These are phyloP conservation scores for Microtus pennsylvanicus DNA, from an alignment of 2,113 vertebrate genomes.

Conservation along the genomic window DNA sequence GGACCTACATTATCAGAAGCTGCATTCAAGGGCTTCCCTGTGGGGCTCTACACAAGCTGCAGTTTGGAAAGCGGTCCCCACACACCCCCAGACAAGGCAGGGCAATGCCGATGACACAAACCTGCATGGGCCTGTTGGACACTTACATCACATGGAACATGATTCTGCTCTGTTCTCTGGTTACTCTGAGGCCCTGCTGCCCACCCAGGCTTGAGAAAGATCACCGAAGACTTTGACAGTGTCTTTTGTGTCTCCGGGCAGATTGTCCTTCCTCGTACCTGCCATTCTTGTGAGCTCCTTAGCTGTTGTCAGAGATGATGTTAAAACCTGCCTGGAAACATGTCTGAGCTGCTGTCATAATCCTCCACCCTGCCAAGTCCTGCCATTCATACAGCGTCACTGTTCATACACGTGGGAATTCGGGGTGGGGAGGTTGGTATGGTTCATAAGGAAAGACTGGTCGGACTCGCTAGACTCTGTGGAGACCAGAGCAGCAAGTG, in stretches of 20 bases:
- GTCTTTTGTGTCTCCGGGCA: neutral
- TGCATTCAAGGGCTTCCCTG: neutral
- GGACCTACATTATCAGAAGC: neutral
- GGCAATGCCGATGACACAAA: neutral
- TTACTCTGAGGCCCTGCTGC: slow-evolving; percentile 40
- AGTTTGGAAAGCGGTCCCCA: neutral
- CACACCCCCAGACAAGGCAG: neutral
- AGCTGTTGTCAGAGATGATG: slow-evolving; percentile 51
- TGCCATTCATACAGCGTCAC: slow-evolving; percentile 31
- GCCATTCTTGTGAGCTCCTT: slow-evolving; percentile 42
- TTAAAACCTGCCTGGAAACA: slow-evolving; percentile 51
- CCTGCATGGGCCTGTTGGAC: slow-evolving; percentile 16
- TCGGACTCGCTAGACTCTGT: neutral
- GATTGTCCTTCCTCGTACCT: neutral
- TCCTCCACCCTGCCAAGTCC: neutral
- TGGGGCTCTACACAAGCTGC: neutral
- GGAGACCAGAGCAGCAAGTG: neutral
- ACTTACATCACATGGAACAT: neutral
- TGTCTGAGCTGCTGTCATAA: slow-evolving; percentile 65
- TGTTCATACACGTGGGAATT: neutral
- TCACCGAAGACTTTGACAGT: neutral
- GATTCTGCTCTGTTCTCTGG: slow-evolving; percentile 2
- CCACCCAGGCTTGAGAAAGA: slow-evolving; percentile 23
- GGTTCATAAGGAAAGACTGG: slow-evolving; percentile 57
- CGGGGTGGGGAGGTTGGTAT: slow-evolving; percentile 1